Evolutionary conservation across 1,140 invertebrate species (phyloP).

Genomic region (Physella acuta): DNA sequence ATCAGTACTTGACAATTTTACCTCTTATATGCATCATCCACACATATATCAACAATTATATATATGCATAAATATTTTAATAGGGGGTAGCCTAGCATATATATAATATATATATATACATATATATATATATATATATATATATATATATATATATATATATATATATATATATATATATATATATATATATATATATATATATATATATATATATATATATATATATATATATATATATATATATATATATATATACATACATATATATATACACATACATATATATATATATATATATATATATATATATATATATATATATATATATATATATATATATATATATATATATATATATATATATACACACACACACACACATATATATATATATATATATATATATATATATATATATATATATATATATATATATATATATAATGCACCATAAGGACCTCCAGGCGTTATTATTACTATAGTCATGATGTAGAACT

Average conservation of each 20-base stretch:
- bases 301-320: background rate
- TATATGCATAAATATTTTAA: too few relatives aligned
- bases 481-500: too few relatives aligned
- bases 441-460: too few relatives aligned
- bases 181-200: background rate
- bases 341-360: background rate
- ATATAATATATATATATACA: background rate
- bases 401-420: slow-evolving; percentile 2
- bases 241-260: background rate
- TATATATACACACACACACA: slow-evolving; percentile 6
- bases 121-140: background rate
- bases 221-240: background rate
- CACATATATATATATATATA: background rate
- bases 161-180: background rate
- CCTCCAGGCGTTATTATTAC: too few relatives aligned
- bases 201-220: background rate
- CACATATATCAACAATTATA: too few relatives aligned
- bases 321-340: background rate
- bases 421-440: background rate
- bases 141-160: background rate
- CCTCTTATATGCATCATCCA: too few relatives aligned
- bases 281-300: background rate
- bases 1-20: background rate
- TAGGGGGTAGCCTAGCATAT: too few relatives aligned
- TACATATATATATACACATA: background rate